Evolutionary conservation across 2,888 invertebrate genomes (phyloP), one percentile per base, ranked within the genome.

Genomic region (Ernsta delagoae): DNA sequence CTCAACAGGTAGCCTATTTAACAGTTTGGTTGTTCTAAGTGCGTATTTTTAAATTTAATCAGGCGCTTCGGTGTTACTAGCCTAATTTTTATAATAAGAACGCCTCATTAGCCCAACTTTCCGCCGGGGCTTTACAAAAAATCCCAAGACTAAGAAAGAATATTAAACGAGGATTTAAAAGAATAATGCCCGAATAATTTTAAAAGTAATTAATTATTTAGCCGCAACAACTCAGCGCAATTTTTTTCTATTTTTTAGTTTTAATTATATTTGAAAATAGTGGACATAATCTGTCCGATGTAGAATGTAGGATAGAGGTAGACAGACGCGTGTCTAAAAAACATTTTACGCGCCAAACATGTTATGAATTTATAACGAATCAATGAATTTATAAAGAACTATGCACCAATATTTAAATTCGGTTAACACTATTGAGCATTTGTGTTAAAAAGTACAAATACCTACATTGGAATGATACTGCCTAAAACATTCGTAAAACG

Each of bases 141-240:
- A 31, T 34, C 31, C 16, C 16, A 12, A 41, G 31, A 9, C 60
- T 34, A 12, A 48, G 34, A 48, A n/a, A n/a, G 60, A 61, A 61
- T 34, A 61, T 34, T 61, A 61, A 61, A 48, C 31, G 48, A 45
- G 60, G 60, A 61, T 61, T 48, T 48, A 45, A 48, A 61, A 45
- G 45, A 34, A 61, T 48, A 61, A 48, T 12, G 34, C 31, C 31
- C n/a, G 12, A 61, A 61, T 61, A 16, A 61, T 34, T 34, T 61
- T 48, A 34, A 61, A 61, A 34, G 31, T 48, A 61, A 61, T 61
- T 61, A 61, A 61, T 61, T 62, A 53, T 62, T 62, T 53, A 5
- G 12, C 50, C 36, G 50, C 62, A 45, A 24, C 11, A 45, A n/a
- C 34, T n/a, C n/a, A 16, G 43, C 24, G 9, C 1, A 5, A 5